Evolutionary conservation across 2,797 vertebrate genomes (phyloP).

Genomic region (Streptopelia turtur): DNA sequence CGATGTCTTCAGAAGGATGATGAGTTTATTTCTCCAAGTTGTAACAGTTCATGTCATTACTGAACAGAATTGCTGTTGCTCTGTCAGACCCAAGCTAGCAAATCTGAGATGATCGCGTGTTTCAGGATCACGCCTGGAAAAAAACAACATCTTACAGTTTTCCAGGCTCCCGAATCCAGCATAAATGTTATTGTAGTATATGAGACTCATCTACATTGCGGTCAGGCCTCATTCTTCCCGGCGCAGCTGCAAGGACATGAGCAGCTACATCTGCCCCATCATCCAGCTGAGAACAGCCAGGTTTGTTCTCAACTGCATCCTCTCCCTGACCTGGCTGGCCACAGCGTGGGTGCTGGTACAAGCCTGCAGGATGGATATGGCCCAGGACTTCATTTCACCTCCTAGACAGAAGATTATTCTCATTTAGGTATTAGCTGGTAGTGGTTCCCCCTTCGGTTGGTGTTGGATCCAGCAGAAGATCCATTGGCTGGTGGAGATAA

Average conservation of each 20-base stretch:
- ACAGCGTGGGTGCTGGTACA: rapidly evolving
- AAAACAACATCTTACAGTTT: background rate
- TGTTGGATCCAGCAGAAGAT: slow-evolving; percentile 27
- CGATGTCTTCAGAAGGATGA: background rate
- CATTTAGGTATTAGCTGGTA: background rate
- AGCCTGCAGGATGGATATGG: background rate
- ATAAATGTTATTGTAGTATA: background rate
- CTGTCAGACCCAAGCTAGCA: background rate
- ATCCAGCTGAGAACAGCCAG: background rate
- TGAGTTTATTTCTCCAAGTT: background rate
- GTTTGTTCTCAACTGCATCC: background rate
- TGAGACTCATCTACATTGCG: rapidly evolving
- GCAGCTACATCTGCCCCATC: background rate
- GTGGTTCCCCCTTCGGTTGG: background rate
- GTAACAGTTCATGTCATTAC: background rate
- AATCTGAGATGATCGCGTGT: background rate
- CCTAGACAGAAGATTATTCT: background rate
- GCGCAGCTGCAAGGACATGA: rapidly evolving
- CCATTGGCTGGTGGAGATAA: slow-evolving; percentile 50
- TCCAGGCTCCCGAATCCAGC: background rate
- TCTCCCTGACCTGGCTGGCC: background rate
- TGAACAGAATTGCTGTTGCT: background rate
- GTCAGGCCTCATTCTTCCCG: background rate
- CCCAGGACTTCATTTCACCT: background rate
- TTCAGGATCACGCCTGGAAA: background rate